These are phyloP conservation scores for Lophochroa leadbeateri DNA, from an alignment of 2,113 vertebrate species.

Conservation along the genomic window DNA sequence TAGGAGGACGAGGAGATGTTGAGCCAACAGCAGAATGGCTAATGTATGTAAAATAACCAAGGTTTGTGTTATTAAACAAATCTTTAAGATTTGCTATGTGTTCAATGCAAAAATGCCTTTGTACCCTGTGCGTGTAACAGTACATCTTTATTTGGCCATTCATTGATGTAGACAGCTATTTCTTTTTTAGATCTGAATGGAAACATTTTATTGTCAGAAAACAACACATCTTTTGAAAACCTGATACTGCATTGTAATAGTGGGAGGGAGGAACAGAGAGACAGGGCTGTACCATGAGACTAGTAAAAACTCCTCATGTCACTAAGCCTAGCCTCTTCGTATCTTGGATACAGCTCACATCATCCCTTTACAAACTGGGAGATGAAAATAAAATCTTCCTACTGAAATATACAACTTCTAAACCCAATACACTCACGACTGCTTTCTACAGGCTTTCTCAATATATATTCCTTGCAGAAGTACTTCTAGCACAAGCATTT, in stretches of 20 bases:
- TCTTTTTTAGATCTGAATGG: not conserved
- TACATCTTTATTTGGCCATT: not conserved
- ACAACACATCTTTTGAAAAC: not conserved
- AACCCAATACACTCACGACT: not conserved
- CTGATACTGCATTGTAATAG: not conserved
- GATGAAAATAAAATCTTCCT: not conserved
- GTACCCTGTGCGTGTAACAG: not conserved
- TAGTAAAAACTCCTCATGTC: not conserved
- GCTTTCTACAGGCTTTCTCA: not conserved
- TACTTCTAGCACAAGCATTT: not conserved
- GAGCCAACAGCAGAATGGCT: not conserved
- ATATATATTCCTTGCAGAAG: not conserved
- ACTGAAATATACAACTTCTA: not conserved
- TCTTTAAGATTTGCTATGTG: not conserved
- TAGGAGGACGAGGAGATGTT: not conserved
- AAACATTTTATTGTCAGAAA: not conserved
- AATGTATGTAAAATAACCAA: not conserved
- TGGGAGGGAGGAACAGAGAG: not conserved
- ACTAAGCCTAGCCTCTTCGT: not conserved
- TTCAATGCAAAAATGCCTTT: not conserved
- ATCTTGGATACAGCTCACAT: not conserved
- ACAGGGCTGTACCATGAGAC: not conserved
- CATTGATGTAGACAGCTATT: not conserved
- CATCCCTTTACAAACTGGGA: not conserved
- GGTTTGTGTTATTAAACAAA: not conserved